Evolutionary conservation across 2,797 vertebrate species (phyloP), one percentile per base, ranked within the genome.

Genomic region (Thaleichthys pacificus): DNA sequence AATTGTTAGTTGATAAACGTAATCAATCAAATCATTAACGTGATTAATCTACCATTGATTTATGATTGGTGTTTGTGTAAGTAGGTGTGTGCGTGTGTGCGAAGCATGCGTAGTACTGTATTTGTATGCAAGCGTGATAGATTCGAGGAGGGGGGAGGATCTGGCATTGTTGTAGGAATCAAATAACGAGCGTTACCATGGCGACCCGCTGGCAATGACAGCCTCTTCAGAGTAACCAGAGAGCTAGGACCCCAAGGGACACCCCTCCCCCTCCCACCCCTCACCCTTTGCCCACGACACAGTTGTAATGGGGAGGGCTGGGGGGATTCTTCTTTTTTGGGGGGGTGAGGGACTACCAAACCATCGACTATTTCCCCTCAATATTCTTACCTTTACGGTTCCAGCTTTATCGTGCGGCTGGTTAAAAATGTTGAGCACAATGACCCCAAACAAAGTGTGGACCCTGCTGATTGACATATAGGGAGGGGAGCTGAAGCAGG

Each of bases 131-230:
- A 71, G 61, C 47, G 76, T 76, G 49, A 60, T 71, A 73, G 62
- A 24, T 8, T 9, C 3, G 32, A 70, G 66, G 81, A 80, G 9
- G 60, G 70, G 61, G 67, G 80, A 82, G 78, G 63, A 58, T 83
- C 58, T 75, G 85, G 89, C 88, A 93, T 93, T 93, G 93, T 93
- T 93, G 91, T 86, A 91, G 89, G 89, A 93, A 93, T 93, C 90
- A 88, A 91, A 92, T 87, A 89, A 87, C 82, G 84, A 74, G 76
- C 68, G 91, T 94, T 94, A 84, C 92, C 90, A 94, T 93, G 87
- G 89, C 77, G 76, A 94, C 91, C 78, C 77, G 80, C 83, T 86
- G 86, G 90, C 90, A 89, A 86, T 79, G 81, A 90, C 89, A 91
- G 90, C 84, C 90, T 88, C 83, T 89, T 88, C 81, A 88, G 88